Evolutionary conservation across 1,140 invertebrate genomes (phyloP), one percentile per base, ranked within the genome.

Genomic region (Aleiodes sp.): DNA sequence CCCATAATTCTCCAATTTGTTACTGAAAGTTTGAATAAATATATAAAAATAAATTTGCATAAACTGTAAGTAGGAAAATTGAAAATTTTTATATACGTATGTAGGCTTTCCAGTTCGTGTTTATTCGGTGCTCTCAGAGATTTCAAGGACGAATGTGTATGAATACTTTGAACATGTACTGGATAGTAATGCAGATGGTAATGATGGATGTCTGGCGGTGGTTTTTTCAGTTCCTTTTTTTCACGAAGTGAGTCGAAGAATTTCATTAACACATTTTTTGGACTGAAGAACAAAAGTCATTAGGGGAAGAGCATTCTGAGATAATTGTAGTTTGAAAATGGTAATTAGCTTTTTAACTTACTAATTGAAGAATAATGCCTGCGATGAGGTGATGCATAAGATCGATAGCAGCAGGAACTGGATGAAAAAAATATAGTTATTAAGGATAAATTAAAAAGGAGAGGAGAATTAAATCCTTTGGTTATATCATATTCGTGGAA

Each of bases 161-260:
- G 4, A 33, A 59, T 10, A 65, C 31, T 8, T 14, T 43, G 59
- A 26, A 77, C 9, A 12, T 74, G 74, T 9, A 76, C 16, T 0
- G 80, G 80, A 65, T 79, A 81, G 29, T 83, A 81, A 70, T 82
- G 80, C 62, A 80, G 61, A 71, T 81, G 80, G 68, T 76, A 80
- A 70, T 83, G 81, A 73, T 81, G 79, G 64, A 80, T 70, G 61
- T 77, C 67, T 6, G 75, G 56, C 0, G 28, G 31, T 21, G 46
- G 16, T 56, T 76, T 75, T 28, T 67, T 68, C 16, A 65, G 1
- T 28, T 75, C 69, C 66, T 79, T 81, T 8, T 75, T 75, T 24
- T 52, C 59, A 1, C 24, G 14, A 0, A 69, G n/a, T 12, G 60
- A 56, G 7, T 43, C 28, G 12, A 69, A 69, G 46, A 69, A 63